phyloP scores from a whole-genome alignment of 2,888 invertebrate genomes.

The Aricia artaxerxes region DNA sequence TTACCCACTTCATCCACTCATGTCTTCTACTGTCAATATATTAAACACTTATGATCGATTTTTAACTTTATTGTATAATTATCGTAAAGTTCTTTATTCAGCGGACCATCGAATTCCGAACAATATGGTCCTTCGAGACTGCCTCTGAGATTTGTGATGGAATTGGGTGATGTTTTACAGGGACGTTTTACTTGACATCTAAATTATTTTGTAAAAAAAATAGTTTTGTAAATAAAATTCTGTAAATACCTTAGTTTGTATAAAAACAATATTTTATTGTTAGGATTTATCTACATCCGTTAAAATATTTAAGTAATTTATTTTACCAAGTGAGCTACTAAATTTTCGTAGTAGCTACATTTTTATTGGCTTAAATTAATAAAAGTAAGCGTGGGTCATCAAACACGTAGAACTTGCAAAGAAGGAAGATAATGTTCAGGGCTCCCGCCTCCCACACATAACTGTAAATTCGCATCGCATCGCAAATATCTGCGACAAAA shows the following conservation, averaged over 20 bases:
- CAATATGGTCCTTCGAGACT: background rate
- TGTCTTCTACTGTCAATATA: no score
- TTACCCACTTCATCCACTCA: no score
- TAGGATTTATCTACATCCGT: background rate
- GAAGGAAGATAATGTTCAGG: no score
- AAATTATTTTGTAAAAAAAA: conserved; percentile 27
- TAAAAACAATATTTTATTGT: background rate
- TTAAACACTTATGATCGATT: background rate
- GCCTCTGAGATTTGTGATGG: conserved; percentile 19
- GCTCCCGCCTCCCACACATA: no score
- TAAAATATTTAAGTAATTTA: conserved; percentile 17
- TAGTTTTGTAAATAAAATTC: conserved; percentile 19
- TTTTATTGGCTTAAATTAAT: background rate
- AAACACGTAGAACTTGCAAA: no score
- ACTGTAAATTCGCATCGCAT: no score
- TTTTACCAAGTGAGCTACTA: background rate
- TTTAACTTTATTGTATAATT: background rate
- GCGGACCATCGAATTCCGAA: background rate
- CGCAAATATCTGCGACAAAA: no score
- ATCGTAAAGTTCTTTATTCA: background rate
- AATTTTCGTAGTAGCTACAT: background rate
- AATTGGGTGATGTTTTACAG: conserved; percentile 27
- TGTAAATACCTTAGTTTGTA: conserved; percentile 22
- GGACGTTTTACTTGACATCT: conserved; percentile 19
- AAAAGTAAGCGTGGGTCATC: background rate